Base-by-base conservation (phyloP, 2,797 vertebrate genomes). In the Sebastes reedi region DNA sequence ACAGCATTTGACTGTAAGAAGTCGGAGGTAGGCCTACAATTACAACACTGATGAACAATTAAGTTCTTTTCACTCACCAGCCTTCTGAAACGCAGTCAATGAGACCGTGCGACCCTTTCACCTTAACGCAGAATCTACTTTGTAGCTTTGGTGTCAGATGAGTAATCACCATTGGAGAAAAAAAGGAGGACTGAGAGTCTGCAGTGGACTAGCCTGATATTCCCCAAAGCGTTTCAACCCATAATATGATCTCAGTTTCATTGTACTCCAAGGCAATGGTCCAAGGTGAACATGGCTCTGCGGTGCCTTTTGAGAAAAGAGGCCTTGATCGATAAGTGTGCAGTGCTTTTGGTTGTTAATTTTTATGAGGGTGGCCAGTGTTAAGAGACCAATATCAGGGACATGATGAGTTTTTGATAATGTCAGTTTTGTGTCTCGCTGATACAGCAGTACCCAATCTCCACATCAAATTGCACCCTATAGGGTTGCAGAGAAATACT, bases 361-460 rank as follows among this genome's bases (percentile, higher is more conserved):
- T 86, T 87, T 85, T 73, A 85, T 72, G 68, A 72, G 69, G 78
- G 52, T 54, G 59, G 46, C 76, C 50, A 39, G 67, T 76, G 61
- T 83, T 82, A 75, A 65, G 69, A 86, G 73, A 86, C 77, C 54
- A 85, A 74, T 82, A 87, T 82, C 72, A 83, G 62, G 67, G 64
- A 88, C 78, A 83, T 71, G 77, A 82, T 85, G 84, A 75, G 74
- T 77, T 89, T 91, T 88, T 91, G 83, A 88, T 88, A 85, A 87
- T 88, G 88, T 85, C 72, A 91, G 80, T 77, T 87, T 81, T 69
- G 55, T 75, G 71, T 87, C 80, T 87, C 24, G 85, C 86, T 90
- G 83, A 90, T 81, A 39, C 79, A 80, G 88, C 85, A 86, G 73
- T 52, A 76, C 67, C 22, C 87, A 79, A 86, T 89, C 87, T 88